A percentile compares a stretch with the other conserved stretches of the same genome.
phyloP scores from a whole-genome alignment of 1,140 invertebrate species.

The Aphelenchoides fujianensis region DNA sequence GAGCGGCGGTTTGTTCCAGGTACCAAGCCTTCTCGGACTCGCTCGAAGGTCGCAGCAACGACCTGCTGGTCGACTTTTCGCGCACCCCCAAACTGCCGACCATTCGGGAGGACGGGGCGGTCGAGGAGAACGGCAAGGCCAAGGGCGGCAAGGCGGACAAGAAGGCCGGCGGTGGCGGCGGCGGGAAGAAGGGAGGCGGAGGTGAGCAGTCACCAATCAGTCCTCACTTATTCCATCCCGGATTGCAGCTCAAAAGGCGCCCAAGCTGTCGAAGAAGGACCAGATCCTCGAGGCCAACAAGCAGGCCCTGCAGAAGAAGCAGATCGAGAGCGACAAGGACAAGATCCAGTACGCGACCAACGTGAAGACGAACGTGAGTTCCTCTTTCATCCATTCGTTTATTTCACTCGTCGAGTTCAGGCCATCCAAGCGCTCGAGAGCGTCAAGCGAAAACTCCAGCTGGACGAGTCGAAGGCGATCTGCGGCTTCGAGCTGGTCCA shows the following conservation, averaged over 20 bases:
- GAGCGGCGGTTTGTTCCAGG: constrained; percentile 36
- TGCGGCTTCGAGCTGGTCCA: constrained; percentile 52
- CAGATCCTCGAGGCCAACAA: constrained; percentile 54
- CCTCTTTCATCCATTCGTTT: neutral
- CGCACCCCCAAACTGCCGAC: constrained; percentile 50
- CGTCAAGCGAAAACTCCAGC: constrained; percentile 51
- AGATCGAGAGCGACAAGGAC: constrained; percentile 52
- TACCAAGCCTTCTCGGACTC: constrained; percentile 60
- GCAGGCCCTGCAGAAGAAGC: constrained; percentile 49
- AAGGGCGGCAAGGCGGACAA: constrained; percentile 43
- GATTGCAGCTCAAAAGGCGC: constrained; percentile 5
- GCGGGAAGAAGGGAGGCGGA: constrained; percentile 13
- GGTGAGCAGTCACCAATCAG: neutral
- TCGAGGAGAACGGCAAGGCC: constrained; percentile 32
- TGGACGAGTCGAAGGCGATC: constrained; percentile 59
- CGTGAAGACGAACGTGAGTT: constrained; percentile 50
- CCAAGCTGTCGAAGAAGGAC: constrained; percentile 58
- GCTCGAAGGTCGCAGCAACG: constrained; percentile 56
- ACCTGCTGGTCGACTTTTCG: constrained; percentile 60
- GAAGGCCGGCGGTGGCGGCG: constrained; percentile 26
- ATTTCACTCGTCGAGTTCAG: constrained; percentile 32
- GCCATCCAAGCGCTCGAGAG: constrained; percentile 49
- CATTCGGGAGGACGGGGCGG: constrained; percentile 33
- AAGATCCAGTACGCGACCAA: constrained; percentile 55
- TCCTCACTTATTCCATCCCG: neutral